Evolutionary conservation across 1,140 invertebrate species (phyloP).

Genomic region (Ceratina calcarata): DNA sequence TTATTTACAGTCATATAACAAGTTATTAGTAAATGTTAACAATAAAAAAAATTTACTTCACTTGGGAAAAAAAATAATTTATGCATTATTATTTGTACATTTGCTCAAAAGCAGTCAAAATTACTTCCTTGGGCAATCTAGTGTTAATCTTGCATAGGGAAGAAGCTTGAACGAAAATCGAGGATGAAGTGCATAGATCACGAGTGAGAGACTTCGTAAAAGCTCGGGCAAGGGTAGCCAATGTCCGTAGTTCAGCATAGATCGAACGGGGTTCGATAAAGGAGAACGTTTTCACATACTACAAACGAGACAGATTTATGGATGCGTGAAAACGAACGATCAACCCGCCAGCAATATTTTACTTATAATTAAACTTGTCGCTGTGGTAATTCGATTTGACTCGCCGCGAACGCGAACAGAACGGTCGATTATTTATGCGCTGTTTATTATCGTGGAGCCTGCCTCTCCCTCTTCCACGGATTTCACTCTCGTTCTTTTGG

Average conservation of each 20-base stretch:
- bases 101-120: too few species aligned
- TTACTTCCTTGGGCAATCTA: too few species aligned
- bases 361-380: slow-evolving; percentile 22
- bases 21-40: too few species aligned
- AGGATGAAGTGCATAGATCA: too few species aligned
- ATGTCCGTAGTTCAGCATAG: neutral
- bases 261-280: neutral
- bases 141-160: too few species aligned
- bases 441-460: slow-evolving; percentile 13
- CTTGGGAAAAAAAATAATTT: too few species aligned
- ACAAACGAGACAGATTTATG: slow-evolving; percentile 15
- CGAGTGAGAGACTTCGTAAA: neutral
- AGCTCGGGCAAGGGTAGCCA: neutral
- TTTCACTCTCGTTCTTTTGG: neutral
- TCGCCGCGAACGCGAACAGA: slow-evolving; percentile 8
- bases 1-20: too few species aligned
- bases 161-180: neutral
- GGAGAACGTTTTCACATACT: neutral
- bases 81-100: too few species aligned
- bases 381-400: slow-evolving; percentile 25
- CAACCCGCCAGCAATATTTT: neutral
- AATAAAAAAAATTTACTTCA: too few species aligned
- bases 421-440: slow-evolving; percentile 8
- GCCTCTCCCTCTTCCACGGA: neutral
- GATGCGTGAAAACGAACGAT: slow-evolving; percentile 12